Evolutionary conservation across 2,113 vertebrate species (phyloP).

Genomic region (Oreochromis aureus): DNA sequence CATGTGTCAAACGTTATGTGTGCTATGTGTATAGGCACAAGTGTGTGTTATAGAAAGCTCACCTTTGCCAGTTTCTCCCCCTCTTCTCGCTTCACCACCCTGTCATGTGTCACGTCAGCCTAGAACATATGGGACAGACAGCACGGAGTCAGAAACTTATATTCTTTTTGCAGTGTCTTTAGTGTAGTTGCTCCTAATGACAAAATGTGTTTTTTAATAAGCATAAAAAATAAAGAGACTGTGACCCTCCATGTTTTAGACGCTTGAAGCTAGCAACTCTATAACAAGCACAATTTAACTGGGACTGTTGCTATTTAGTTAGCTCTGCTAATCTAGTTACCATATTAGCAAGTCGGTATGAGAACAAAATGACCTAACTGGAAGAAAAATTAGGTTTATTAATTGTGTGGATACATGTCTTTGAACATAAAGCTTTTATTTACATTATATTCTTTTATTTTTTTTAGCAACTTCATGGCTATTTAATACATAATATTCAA

Average conservation of each 20-base stretch:
- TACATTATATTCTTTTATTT: not conserved
- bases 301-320: not conserved
- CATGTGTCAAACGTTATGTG: not conserved
- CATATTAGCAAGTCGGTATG: not conserved
- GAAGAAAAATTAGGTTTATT: not conserved
- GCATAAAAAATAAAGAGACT: not conserved
- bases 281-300: not conserved
- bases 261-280: not conserved
- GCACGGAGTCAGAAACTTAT: not conserved
- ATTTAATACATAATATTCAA: rapidly evolving
- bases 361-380: not conserved
- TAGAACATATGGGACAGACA: slow-evolving; percentile 36
- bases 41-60: not conserved
- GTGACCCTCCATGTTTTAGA: not conserved
- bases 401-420: not conserved
- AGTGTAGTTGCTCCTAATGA: not conserved
- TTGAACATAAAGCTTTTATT: not conserved
- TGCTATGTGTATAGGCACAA: not conserved
- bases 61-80: slow-evolving; percentile 94
- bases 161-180: not conserved
- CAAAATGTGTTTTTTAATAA: not conserved
- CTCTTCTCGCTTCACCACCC: slow-evolving; percentile 87
- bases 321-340: not conserved
- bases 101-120: slow-evolving; percentile 87
- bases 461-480: not conserved